Base-by-base conservation (phyloP, 2,113 vertebrate genomes). In the Pteropus alecto region DNA sequence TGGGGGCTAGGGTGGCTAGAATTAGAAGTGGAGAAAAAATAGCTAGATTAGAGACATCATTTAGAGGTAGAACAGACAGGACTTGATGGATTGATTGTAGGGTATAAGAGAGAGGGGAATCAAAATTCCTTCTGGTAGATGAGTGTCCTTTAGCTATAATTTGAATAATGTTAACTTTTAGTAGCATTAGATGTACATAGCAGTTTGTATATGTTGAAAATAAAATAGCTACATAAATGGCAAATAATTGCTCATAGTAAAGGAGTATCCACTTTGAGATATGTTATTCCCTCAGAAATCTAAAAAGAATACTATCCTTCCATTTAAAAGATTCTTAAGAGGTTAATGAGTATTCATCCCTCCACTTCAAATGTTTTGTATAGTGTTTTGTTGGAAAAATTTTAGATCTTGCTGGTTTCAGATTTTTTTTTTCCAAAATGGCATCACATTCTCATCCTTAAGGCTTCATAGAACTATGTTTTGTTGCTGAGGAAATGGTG, bases 121-220 rank as follows among this genome's bases (percentile, higher is more conserved):
- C 19, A 90, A 76, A 68, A 67, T 79, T 14, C 7, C 4, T 78
- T 92, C 21, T 63, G 22, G 33, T 58, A 70, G 7, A 11, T 21
- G 30, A 85, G 10, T 65, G 5, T 68, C 5, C 19, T 65, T 68
- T 74, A 70, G 3, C 5, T 92, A 1, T 28, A 78, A 84, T 77
- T 93, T 96, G 63, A 65, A 18, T 73, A 93, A n/a, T 48, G 13
- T 73, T 84, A 91, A 70, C 22, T 83, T 90, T 74, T 56, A 77
- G 19, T 65, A 71, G 41, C 82, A 70, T 61, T 56, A 93, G 87
- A 46, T 56, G 24, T 73, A 63, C 16, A 92, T 0, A 88, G n/a
- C 22, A 76, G 15, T 54, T 87, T 58, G 26, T 56, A 41, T 67
- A 6, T 92, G 28, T 61, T 83, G 13, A 78, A 94, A 90, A 58